Evolutionary conservation across 1,140 invertebrate genomes (phyloP), one percentile per base, ranked within the genome.

Genomic region (Pseudomyrmex flavicornis): DNA sequence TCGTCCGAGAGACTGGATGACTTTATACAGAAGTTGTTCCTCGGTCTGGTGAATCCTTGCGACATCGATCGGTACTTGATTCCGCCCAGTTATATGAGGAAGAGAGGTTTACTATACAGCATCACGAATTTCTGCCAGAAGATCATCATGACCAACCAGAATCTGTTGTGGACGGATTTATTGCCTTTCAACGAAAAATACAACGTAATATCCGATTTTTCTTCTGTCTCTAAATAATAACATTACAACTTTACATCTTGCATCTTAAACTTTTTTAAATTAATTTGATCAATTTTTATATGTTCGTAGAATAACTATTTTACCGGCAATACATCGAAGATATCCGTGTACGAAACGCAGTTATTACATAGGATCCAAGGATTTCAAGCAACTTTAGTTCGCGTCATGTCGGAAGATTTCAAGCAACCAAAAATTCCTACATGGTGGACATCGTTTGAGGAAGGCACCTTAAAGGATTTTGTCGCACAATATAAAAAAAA

Each of bases 11-110:
- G 90, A 69, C 66, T 93, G 15, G 77, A 84, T 12, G 90, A 93
- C 68, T 93, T 91, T 56, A 62, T 90, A 0, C 87, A 90, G 20
- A 87, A 83, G 59, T 88, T 91, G 13, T 22, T 92, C 0, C 50
- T 52, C 0, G 93, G 92, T 0, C 68, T 68, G n/a, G 83, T 87
- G 8, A 90, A 91, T 72, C 85, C 85, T 1, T 94, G 93, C 62
- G 89, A 93, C 63, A 87, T 94, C 44, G 90, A 93, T 58, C 92
- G 90, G 68, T 93, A 92, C 76, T 85, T 94, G n/a, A 93, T 92
- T 58, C 88, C 90, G n/a, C 91, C 93, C 0, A 85, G 62, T 8
- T 93, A 90, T 56, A 86, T 93, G 7, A 88, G 90, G 66, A 92
- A 93, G 61, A 93, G 91, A 20, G 86, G 87, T 5, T 84, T 93